phyloP scores from a whole-genome alignment of 1,140 invertebrate species.

The Sinella curviseta region DNA sequence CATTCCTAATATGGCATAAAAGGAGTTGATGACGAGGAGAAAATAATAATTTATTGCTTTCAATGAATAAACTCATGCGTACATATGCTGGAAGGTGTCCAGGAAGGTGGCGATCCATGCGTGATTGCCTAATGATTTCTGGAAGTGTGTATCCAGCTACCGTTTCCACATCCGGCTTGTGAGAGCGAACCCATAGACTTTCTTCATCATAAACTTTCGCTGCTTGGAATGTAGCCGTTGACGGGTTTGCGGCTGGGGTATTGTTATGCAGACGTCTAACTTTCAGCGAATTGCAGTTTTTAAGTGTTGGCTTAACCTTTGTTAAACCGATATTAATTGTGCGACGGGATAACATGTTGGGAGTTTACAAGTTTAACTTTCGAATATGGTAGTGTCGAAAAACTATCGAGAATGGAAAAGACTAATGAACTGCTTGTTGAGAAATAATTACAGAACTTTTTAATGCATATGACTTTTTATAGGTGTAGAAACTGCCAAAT shows the following conservation, averaged over 20 bases:
- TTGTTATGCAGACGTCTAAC: not conserved
- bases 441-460: too few relatives aligned
- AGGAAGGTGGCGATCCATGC: not conserved
- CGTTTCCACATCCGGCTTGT: not conserved
- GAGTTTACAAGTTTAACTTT: too few relatives aligned
- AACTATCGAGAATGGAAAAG: too few relatives aligned
- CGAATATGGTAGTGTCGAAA: too few relatives aligned
- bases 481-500: too few relatives aligned
- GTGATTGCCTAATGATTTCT: slow-evolving; percentile 1
- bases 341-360: too few relatives aligned
- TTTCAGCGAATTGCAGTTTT: not conserved
- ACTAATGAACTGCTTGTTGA: too few relatives aligned
- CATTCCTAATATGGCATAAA: slow-evolving; percentile 50
- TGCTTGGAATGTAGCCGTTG: not conserved
- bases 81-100: slow-evolving; percentile 36
- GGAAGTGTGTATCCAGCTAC: slow-evolving; percentile 5
- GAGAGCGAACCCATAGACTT: slow-evolving; percentile 13
- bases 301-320: too few relatives aligned
- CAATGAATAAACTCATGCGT: not conserved
- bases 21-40: not conserved
- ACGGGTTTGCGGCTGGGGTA: not conserved
- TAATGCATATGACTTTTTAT: too few relatives aligned
- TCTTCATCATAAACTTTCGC: slow-evolving; percentile 1
- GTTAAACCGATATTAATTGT: too few relatives aligned
- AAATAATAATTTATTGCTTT: not conserved